Evolutionary conservation across 2,113 vertebrate genomes (phyloP), one percentile per base, ranked within the genome.

Genomic region (Neolamprologus modestus): DNA sequence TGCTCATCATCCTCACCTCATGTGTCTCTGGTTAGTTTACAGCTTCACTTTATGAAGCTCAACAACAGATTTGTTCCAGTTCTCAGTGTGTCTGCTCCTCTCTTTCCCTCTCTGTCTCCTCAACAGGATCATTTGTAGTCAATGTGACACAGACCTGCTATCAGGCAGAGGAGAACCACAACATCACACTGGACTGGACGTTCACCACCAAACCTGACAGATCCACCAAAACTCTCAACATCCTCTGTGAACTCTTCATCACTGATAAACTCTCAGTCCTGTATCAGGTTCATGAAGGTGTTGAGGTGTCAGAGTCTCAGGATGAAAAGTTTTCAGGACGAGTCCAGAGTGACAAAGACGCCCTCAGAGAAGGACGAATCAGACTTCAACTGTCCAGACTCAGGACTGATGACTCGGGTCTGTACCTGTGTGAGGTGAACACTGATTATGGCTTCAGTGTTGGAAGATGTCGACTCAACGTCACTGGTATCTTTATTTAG

Each of bases 171-270:
- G 28, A 61, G 16, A 61, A 61, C 57, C 28, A 61, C 16, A 61
- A 61, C 28, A 61, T 3, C 28, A 61, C 28, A 19, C 57, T 61
- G 28, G 57, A 61, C 16, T 61, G 57, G 28, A 61, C 0, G 31
- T 63, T 63, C 59, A 63, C 28, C 16, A 63, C 17, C 17, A 63
- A 35, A 35, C 16, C 1, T 7, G 59, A 7, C 1, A 1, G 31
- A 35, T 7, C 0, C 4, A 0, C 0, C 16, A 0, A 19, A 19
- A 7, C 28, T 63, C 9, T 35, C 5, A 4, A 4, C 14, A 4
- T 63, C 6, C 1, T 63, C 4, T 35, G 31, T 35, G 3, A 19
- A 19, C 8, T 19, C 16, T 6, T 63, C 0, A 63, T 19, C 1
- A 33, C 0, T 53, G 9, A 33, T 9, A 63, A 11, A 2, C 0